Evolutionary conservation across 2,888 invertebrate species (phyloP).

Genomic region (Arctia plantaginis): DNA sequence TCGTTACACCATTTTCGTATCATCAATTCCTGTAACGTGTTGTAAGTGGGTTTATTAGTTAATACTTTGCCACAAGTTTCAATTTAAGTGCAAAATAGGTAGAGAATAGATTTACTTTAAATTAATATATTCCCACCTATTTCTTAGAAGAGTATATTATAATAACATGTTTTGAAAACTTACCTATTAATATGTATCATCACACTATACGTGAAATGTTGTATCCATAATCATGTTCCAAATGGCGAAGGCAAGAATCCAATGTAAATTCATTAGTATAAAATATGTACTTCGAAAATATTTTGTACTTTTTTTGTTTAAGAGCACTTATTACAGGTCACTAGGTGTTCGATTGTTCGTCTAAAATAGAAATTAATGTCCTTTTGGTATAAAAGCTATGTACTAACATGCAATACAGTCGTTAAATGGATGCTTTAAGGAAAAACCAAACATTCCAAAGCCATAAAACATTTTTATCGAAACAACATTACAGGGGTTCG

Average conservation of each 20-base stretch:
- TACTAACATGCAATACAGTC: conserved; percentile 56
- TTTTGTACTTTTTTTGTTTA: conserved; percentile 65
- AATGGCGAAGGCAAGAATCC: conserved; percentile 54
- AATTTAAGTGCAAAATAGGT: background rate
- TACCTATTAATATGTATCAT: conserved; percentile 82
- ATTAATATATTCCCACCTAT: background rate
- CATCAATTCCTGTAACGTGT: background rate
- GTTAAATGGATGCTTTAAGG: conserved; percentile 48
- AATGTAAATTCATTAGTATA: conserved; percentile 49
- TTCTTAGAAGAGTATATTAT: background rate
- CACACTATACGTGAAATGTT: conserved; percentile 69
- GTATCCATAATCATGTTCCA: conserved; percentile 55
- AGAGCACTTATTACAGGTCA: conserved; percentile 72
- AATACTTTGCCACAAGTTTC: background rate
- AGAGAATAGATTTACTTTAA: background rate
- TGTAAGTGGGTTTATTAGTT: background rate
- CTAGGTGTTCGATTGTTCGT: conserved; percentile 67
- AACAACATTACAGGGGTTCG: conserved; percentile 56
- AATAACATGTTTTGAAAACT: conserved; percentile 49
- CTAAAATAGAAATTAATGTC: conserved; percentile 62
- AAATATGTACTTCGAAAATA: conserved; percentile 54
- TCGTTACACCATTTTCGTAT: background rate
- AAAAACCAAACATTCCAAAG: conserved; percentile 46
- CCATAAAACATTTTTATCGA: conserved; percentile 53
- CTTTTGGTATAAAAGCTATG: conserved; percentile 64